A percentile compares a stretch with the other conserved stretches of the same genome.
Conservation (phyloP, 2,888 invertebrate species). For the Xestia c-nigrum region DNA sequence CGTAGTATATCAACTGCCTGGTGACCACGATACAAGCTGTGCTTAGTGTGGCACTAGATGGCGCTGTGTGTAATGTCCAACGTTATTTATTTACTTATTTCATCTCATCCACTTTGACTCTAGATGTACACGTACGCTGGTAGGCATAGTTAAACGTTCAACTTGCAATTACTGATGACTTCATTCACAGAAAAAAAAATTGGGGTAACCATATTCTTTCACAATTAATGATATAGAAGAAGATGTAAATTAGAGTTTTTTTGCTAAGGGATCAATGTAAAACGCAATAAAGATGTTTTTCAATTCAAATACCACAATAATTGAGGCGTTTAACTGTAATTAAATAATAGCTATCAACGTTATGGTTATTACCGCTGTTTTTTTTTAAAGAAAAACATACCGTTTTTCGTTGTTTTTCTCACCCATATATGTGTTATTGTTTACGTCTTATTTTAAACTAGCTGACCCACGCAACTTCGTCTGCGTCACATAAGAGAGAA, state of each 20-base stretch:
- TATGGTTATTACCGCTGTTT: background rate
- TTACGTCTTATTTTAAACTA: background rate
- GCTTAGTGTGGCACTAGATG: too few relatives aligned
- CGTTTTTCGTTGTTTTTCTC: background rate
- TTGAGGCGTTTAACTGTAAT: background rate
- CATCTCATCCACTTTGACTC: too few relatives aligned
- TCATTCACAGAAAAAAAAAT: slow-evolving; percentile 2
- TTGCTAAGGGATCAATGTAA: background rate
- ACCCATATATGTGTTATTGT: background rate
- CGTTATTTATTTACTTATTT: too few relatives aligned
- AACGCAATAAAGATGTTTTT: background rate
- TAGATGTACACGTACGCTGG: too few relatives aligned
- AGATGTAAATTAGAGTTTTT: background rate
- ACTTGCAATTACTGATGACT: background rate
- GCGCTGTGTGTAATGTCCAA: too few relatives aligned
- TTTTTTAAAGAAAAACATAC: background rate
- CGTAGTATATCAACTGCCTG: too few relatives aligned
- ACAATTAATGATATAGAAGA: background rate
- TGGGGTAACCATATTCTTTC: background rate
- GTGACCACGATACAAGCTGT: too few relatives aligned
- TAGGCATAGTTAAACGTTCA: background rate
- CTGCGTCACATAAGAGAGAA: too few relatives aligned
- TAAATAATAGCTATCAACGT: background rate
- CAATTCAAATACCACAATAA: background rate
- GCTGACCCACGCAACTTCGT: too few relatives aligned